Evolutionary conservation across 2,113 vertebrate species (phyloP).

Genomic region (Gavia stellata): DNA sequence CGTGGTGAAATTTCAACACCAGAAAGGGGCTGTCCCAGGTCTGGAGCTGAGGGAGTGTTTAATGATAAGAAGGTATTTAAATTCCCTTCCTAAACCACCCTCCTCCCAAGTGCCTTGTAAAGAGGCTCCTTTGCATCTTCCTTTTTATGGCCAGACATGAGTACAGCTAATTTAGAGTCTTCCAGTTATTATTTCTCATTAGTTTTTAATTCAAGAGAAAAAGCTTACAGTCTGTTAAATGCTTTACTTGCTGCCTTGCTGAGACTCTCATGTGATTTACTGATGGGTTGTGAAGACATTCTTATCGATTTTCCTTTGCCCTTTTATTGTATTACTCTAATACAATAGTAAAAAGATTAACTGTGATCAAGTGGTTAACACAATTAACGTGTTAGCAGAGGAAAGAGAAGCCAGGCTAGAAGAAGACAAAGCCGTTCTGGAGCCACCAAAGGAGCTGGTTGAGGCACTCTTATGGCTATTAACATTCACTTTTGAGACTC

Average conservation of each 20-base stretch:
- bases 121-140: not conserved
- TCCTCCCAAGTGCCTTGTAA: not conserved
- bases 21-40: not conserved
- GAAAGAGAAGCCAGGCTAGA: not conserved
- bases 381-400: not conserved
- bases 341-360: not conserved
- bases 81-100: not conserved
- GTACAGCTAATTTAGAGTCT: not conserved
- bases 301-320: constrained; percentile 8
- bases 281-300: not conserved
- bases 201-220: constrained; percentile 17
- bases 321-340: not conserved
- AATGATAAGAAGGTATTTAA: not conserved
- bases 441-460: not conserved
- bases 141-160: not conserved
- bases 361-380: not conserved
- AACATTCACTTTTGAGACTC: not conserved
- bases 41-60: not conserved
- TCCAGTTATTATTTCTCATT: not conserved
- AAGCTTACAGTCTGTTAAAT: not conserved
- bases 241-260: not conserved
- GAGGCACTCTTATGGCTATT: not conserved
- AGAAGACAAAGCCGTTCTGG: not conserved
- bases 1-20: not conserved
- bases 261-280: not conserved